Conservation (phyloP, 1,140 invertebrate genomes). For the Apolygus lucorum region DNA sequence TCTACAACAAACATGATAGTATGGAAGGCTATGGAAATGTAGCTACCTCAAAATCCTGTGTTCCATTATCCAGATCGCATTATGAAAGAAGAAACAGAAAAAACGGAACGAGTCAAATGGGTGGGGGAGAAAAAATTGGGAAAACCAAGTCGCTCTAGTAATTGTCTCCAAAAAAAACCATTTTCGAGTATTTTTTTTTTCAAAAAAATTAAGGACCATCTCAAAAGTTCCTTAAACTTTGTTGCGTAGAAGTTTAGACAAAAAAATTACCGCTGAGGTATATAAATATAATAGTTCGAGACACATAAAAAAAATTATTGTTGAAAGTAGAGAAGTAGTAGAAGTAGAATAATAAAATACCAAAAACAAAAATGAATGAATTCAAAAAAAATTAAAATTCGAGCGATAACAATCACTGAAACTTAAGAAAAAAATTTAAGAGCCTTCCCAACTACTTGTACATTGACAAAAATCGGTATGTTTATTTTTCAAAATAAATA, state of each 20-base stretch:
- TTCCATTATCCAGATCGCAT: conserved; percentile 39
- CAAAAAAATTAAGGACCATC: conserved; percentile 73
- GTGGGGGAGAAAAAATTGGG: not conserved
- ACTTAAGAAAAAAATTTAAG: conserved; percentile 22
- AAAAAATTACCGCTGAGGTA: conserved; percentile 1
- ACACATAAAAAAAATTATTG: conserved; percentile 26
- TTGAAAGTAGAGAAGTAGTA: conserved; percentile 19
- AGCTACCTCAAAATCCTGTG: conserved; percentile 64
- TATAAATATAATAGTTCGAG: conserved; percentile 24
- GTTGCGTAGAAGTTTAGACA: conserved; percentile 20
- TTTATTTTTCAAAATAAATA: too few relatives aligned
- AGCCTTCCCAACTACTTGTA: conserved; percentile 24
- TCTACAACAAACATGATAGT: conserved; percentile 31
- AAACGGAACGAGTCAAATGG: conserved; percentile 41
- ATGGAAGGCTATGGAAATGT: conserved; percentile 24
- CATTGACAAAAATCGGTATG: conserved; percentile 12
- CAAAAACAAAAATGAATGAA: conserved; percentile 24
- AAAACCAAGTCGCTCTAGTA: not conserved
- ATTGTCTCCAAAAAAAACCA: too few relatives aligned
- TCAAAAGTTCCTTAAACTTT: conserved; percentile 85
- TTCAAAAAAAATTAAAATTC: conserved; percentile 25
- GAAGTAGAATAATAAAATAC: conserved; percentile 23
- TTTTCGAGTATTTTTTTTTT: not conserved
- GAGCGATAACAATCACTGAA: conserved; percentile 25
- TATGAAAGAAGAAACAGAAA: conserved; percentile 45